phyloP scores from a whole-genome alignment of 2,797 vertebrate species.

The Rhyacichthys aspro region DNA sequence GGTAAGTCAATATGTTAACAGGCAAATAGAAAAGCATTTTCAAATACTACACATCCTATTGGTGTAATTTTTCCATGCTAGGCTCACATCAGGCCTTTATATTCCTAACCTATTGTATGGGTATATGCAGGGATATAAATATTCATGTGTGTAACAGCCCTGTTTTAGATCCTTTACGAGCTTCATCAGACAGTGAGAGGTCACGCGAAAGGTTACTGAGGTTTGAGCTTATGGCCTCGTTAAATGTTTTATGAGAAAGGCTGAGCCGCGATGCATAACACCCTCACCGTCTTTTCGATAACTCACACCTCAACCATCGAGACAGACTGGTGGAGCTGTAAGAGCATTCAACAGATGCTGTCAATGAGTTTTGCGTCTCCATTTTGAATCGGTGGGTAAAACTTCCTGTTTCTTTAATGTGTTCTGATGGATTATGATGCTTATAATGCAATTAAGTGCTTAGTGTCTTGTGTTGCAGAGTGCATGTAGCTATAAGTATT shows the following conservation, averaged over 20 bases:
- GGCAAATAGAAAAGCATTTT: no score
- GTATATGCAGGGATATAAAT: not conserved
- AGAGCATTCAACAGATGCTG: constrained; percentile 9
- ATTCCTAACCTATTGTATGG: not conserved
- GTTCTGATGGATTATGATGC: no score
- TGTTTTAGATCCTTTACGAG: constrained; percentile 47
- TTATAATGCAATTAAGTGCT: no score
- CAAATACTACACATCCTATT: no score
- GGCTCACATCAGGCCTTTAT: no score
- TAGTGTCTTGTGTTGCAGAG: no score
- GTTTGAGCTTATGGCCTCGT: constrained; percentile 55
- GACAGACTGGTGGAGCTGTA: constrained; percentile 22
- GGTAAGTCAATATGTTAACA: no score
- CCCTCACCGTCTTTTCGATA: constrained; percentile 34
- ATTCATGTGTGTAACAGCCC: constrained; percentile 3
- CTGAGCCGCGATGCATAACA: constrained; percentile 48
- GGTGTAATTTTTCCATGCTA: no score
- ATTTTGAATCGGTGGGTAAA: no score
- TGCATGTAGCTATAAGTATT: no score
- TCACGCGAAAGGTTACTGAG: constrained; percentile 56
- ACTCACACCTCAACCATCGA: constrained; percentile 28
- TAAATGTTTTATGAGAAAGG: constrained; percentile 67
- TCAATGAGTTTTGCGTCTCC: not conserved
- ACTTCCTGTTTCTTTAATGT: no score
- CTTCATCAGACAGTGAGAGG: constrained; percentile 55